Conservation (phyloP, 92 coral and sea anemone species). For the Zoanthus gigantus region DNA sequence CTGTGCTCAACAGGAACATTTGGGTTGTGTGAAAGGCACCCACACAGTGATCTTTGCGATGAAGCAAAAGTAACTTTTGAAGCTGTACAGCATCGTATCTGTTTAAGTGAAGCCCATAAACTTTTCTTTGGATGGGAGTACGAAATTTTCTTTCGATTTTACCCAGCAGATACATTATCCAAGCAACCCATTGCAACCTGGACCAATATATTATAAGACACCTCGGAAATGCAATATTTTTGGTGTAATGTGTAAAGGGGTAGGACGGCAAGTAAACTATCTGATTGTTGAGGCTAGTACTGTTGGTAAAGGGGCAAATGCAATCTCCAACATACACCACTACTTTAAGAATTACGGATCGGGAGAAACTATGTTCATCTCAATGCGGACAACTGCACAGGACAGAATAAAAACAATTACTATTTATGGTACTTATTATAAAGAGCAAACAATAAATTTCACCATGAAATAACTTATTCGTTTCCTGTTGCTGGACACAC, state of each 20-base stretch:
- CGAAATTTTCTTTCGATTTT: conserved; percentile 63
- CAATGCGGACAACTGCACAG: conserved; percentile 67
- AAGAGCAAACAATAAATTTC: conserved; percentile 39
- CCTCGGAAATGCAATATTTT: conserved; percentile 66
- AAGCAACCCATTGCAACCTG: conserved; percentile 71
- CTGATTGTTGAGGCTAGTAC: conserved; percentile 61
- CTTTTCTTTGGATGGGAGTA: conserved; percentile 39
- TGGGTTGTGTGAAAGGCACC: neutral
- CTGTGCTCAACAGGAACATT: neutral
- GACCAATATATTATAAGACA: conserved; percentile 37
- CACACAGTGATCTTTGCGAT: neutral
- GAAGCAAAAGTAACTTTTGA: neutral
- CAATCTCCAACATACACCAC: conserved; percentile 60
- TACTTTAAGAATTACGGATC: conserved; percentile 61
- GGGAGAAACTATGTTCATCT: conserved; percentile 72
- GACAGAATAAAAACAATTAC: conserved; percentile 71
- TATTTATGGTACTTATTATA: conserved; percentile 68
- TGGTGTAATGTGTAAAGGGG: conserved; percentile 66
- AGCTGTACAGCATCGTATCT: neutral
- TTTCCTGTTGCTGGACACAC: conserved; percentile 66
- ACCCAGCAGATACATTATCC: conserved; percentile 33
- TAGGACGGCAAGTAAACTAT: conserved; percentile 61
- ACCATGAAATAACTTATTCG: conserved; percentile 42
- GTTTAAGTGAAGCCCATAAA: neutral
- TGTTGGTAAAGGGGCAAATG: conserved; percentile 69